Evolutionary conservation across 2,888 invertebrate genomes (phyloP).

Genomic region (Pristionchus maxplancki): DNA sequence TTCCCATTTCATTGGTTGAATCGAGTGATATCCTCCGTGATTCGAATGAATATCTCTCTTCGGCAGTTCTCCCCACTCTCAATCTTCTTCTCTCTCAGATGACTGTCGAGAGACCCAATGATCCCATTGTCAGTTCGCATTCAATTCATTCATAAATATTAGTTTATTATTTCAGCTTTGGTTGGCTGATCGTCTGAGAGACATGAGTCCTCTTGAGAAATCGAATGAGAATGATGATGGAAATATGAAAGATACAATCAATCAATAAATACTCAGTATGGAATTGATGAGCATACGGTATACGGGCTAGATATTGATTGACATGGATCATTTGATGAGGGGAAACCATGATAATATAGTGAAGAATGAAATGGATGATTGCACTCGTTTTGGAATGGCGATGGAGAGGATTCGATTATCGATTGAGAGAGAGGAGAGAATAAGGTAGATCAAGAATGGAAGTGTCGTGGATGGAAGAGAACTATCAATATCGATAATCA

Average conservation of each 20-base stretch:
- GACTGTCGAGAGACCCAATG: neutral
- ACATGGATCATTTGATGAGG: neutral
- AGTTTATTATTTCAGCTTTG: slow-evolving; percentile 25
- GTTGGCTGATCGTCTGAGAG: slow-evolving; percentile 40
- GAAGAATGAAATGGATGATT: slow-evolving; percentile 5
- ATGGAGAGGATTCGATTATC: neutral
- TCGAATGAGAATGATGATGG: neutral
- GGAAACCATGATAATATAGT: neutral
- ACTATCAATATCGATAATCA: slow-evolving; percentile 43
- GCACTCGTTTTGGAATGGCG: slow-evolving; percentile 36
- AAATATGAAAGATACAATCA: neutral
- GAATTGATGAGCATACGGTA: slow-evolving; percentile 40
- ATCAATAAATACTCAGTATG: slow-evolving; percentile 40
- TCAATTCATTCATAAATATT: neutral
- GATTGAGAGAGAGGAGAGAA: neutral
- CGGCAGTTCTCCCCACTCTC: neutral
- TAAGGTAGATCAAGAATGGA: slow-evolving; percentile 26
- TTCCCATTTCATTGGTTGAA: slow-evolving; percentile 8
- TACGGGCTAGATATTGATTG: slow-evolving; percentile 33
- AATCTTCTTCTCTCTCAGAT: slow-evolving; percentile 6
- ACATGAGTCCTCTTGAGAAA: slow-evolving; percentile 15
- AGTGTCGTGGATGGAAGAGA: neutral
- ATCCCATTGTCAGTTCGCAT: slow-evolving; percentile 36
- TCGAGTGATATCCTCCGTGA: neutral
- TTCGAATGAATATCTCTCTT: neutral